A percentile compares a stretch with the other conserved stretches of the same genome.
Evolutionary conservation across 2,113 vertebrate species (phyloP).

Genomic region (Meleagris gallopavo): DNA sequence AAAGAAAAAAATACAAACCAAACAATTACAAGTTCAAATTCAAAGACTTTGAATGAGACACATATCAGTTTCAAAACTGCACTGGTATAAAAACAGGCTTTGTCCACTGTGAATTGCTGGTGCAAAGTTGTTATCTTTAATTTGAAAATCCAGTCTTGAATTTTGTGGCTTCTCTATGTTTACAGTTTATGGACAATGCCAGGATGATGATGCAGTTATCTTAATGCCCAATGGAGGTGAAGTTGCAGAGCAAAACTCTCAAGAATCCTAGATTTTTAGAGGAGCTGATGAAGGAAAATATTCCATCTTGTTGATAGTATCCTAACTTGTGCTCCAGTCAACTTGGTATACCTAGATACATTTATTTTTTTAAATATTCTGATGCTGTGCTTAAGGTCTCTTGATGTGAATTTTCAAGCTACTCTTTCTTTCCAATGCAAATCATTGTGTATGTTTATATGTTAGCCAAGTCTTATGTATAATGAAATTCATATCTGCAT

Average conservation of each 20-base stretch:
- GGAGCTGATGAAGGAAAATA: not conserved
- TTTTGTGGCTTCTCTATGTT: not conserved
- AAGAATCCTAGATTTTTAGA: not conserved
- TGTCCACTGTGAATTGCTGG: not conserved
- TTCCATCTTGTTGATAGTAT: not conserved
- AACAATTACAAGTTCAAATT: not conserved
- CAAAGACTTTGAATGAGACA: not conserved
- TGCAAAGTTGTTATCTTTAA: not conserved
- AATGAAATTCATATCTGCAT: not conserved
- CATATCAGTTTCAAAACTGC: not conserved
- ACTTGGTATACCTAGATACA: not conserved
- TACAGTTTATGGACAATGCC: not conserved
- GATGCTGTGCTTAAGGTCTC: not conserved
- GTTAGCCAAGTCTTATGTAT: not conserved
- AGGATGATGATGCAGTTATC: not conserved
- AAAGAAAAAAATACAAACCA: not conserved
- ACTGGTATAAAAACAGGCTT: not conserved
- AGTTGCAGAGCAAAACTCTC: not conserved
- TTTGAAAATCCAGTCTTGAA: not conserved
- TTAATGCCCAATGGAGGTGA: not conserved
- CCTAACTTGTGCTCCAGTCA: not conserved
- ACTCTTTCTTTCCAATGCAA: not conserved
- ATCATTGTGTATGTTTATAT: not conserved
- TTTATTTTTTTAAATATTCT: not conserved
- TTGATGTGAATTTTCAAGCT: not conserved